phyloP scores from a whole-genome alignment of 2,888 invertebrate species.

The Entomobrya multifasciata region DNA sequence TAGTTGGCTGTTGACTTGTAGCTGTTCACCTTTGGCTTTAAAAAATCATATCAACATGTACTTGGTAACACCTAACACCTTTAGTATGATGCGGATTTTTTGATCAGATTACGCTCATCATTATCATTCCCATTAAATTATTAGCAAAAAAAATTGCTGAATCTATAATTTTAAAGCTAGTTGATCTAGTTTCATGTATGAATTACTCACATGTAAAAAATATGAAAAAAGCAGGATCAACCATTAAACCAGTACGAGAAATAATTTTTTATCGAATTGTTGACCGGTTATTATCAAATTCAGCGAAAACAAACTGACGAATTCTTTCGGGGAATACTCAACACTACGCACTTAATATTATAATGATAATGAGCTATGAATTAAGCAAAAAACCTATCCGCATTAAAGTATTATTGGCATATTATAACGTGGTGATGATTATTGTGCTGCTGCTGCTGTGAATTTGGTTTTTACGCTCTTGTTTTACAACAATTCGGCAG shows the following conservation, averaged over 20 bases:
- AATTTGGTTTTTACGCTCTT: slow-evolving; percentile 46
- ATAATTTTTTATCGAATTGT: not conserved
- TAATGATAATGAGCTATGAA: slow-evolving; percentile 38
- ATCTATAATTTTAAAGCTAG: not conserved
- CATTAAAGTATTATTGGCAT: slow-evolving; percentile 53
- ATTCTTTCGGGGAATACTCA: too few relatives aligned
- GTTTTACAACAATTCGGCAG: slow-evolving; percentile 49
- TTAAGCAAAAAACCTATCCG: slow-evolving; percentile 1
- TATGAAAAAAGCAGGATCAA: too few relatives aligned
- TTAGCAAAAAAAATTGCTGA: slow-evolving; percentile 22
- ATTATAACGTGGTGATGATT: slow-evolving; percentile 44
- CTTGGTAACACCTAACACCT: slow-evolving; percentile 33
- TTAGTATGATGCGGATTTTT: not conserved
- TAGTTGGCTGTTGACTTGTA: slow-evolving; percentile 3
- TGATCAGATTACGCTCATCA: slow-evolving; percentile 36
- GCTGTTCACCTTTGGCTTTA: not conserved
- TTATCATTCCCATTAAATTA: slow-evolving; percentile 13
- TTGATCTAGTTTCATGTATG: slow-evolving; percentile 9
- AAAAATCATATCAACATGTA: slow-evolving; percentile 18
- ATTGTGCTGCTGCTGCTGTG: slow-evolving; percentile 30
- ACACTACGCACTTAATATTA: slow-evolving; percentile 27
- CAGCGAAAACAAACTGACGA: not conserved
- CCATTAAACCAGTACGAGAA: slow-evolving; percentile 3
- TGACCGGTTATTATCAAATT: not conserved
- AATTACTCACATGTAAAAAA: too few relatives aligned